phyloP scores from a whole-genome alignment of 53 echinoderm and acorn worm genomes.

The Holothuria scabra region DNA sequence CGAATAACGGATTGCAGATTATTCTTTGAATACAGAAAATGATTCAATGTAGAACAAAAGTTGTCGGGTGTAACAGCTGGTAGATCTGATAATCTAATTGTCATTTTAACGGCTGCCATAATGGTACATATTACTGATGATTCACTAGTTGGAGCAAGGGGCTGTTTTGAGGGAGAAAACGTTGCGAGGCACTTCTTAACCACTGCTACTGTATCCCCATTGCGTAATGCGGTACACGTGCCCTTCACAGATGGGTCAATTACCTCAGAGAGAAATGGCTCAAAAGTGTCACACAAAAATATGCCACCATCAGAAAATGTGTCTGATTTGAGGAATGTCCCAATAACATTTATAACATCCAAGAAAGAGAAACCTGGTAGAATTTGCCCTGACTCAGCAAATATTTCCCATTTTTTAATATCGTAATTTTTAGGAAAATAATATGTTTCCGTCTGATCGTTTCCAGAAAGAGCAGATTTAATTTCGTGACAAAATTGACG shows the following conservation, averaged over 20 bases:
- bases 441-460: not conserved
- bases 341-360: not conserved
- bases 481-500: not conserved
- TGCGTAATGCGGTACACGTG: not conserved
- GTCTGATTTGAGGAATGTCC: not conserved
- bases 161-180: not conserved
- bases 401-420: not conserved
- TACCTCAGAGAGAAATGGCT: not conserved
- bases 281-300: not conserved
- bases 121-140: not conserved
- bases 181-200: not conserved
- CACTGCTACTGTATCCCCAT: not conserved
- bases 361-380: not conserved
- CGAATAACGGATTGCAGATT: slow-evolving; percentile 6
- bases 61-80: not conserved
- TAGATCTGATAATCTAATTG: not conserved
- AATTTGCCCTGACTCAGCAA: not conserved
- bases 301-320: not conserved
- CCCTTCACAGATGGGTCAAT: not conserved
- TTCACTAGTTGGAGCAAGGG: not conserved
- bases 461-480: not conserved
- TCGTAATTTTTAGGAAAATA: not conserved
- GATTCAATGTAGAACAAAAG: not conserved
- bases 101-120: not conserved
- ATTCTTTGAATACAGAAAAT: not conserved